Conservation (phyloP, 2,797 vertebrate species). For the Chaetophractus vellerosus region DNA sequence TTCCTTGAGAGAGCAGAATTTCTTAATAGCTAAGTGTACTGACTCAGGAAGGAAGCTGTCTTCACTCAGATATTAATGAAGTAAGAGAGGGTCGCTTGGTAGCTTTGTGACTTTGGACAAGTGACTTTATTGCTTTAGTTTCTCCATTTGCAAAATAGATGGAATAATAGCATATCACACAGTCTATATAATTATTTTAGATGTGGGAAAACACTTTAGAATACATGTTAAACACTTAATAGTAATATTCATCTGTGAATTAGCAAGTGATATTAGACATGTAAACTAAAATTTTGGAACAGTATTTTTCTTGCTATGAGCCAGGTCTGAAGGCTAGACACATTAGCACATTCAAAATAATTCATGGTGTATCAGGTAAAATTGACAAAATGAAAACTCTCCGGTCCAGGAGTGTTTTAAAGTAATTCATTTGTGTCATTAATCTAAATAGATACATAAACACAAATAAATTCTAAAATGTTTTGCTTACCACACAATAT, state of each 20-base stretch:
- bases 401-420: neutral
- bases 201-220: slow-evolving; percentile 7
- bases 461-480: neutral
- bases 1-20: slow-evolving; percentile 37
- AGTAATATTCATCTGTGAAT: neutral
- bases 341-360: slow-evolving; percentile 83
- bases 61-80: slow-evolving; percentile 15
- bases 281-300: slow-evolving; percentile 21
- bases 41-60: neutral
- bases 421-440: slow-evolving; percentile 29
- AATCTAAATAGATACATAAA: slow-evolving; percentile 42
- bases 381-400: neutral
- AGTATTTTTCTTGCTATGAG: neutral
- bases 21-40: neutral
- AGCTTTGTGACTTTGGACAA: neutral
- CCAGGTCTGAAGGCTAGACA: slow-evolving; percentile 66
- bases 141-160: neutral
- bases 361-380: slow-evolving; percentile 78
- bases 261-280: neutral
- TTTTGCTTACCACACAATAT: slow-evolving; percentile 47
- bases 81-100: neutral
- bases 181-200: neutral
- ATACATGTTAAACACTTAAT: neutral
- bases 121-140: neutral
- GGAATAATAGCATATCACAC: neutral